Conservation (phyloP, 2,888 invertebrate genomes). For the Lymantria monacha region DNA sequence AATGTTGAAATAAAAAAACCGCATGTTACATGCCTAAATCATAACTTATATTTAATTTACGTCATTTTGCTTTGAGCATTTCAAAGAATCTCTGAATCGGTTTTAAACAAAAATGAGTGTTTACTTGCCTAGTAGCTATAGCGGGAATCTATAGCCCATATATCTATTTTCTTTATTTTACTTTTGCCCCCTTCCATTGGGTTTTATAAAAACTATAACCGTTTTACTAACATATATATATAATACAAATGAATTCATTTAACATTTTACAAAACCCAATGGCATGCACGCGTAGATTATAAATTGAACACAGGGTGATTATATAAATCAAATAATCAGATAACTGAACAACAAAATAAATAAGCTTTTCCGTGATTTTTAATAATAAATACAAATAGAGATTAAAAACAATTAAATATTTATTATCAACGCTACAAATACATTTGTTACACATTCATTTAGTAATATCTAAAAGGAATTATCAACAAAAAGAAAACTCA, state of each 20-base stretch:
- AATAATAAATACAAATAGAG: not conserved
- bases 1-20: conserved; percentile 41
- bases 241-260: not conserved
- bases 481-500: too few species aligned
- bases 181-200: conserved; percentile 65
- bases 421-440: too few species aligned
- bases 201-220: conserved; percentile 54
- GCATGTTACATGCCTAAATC: conserved; percentile 18
- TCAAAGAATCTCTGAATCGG: conserved; percentile 68
- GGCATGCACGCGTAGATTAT: conserved; percentile 74
- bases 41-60: conserved; percentile 9
- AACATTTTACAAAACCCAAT: conserved; percentile 58
- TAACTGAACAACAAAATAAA: conserved; percentile 13
- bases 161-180: conserved; percentile 60
- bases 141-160: conserved; percentile 65
- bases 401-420: too few species aligned
- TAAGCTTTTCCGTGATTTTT: conserved; percentile 22
- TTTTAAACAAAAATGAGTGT: conserved; percentile 56
- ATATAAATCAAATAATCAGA: conserved; percentile 8
- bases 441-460: too few species aligned
- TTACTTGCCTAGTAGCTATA: conserved; percentile 82
- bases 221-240: not conserved
- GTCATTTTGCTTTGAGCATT: conserved; percentile 41
- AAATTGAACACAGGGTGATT: conserved; percentile 60
- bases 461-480: too few species aligned